These are phyloP conservation scores for Pseudorasbora parva DNA, from an alignment of 2,113 vertebrate genomes.

Conservation along the genomic window DNA sequence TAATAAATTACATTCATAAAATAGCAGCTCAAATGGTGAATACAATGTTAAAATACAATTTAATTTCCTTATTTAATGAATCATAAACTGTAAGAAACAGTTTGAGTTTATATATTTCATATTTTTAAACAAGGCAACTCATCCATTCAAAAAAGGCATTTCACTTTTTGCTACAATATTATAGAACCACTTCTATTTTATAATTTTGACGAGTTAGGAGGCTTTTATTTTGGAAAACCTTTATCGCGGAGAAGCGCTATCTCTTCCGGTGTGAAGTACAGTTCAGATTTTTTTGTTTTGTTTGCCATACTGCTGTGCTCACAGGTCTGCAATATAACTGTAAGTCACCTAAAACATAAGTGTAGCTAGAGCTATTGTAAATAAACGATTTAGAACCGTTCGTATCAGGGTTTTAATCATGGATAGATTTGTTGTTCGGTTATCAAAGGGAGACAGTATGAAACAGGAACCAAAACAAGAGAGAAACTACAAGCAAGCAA, in stretches of 20 bases:
- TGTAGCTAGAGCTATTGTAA: neutral
- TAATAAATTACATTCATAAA: neutral
- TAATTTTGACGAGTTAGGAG: neutral
- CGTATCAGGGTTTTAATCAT: constrained; percentile 64
- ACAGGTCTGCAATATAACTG: neutral
- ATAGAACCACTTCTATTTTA: neutral
- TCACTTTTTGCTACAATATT: neutral
- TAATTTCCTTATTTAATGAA: neutral
- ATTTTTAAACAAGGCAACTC: neutral
- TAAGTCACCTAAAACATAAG: neutral
- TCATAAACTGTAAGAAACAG: neutral
- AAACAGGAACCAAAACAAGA: constrained; percentile 62
- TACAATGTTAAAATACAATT: neutral
- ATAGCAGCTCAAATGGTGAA: neutral
- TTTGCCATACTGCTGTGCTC: neutral
- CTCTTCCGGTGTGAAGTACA: neutral
- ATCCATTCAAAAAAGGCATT: neutral
- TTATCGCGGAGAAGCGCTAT: neutral
- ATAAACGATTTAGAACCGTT: neutral
- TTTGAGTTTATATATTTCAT: neutral
- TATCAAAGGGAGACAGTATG: constrained; percentile 68
- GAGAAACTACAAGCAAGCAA: constrained; percentile 85
- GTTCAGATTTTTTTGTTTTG: too few relatives aligned
- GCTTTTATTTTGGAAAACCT: constrained; percentile 39
- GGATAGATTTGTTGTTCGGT: constrained; percentile 87